A percentile compares a stretch with the other conserved stretches of the same genome.
Evolutionary conservation across 2,888 invertebrate species (phyloP).

Genomic region (Zaprionus obscuricornis): DNA sequence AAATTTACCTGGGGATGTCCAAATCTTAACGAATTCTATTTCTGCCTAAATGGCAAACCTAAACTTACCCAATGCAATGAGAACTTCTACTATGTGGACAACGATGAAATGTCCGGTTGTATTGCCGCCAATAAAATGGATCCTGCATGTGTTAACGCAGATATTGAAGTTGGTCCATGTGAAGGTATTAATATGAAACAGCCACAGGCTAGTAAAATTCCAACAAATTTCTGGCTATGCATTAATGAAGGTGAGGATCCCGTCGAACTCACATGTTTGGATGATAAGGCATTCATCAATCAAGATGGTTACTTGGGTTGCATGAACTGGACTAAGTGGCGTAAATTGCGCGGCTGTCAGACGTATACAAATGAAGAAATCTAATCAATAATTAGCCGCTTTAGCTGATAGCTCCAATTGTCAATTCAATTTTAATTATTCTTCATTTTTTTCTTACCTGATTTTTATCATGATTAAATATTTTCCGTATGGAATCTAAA

Average conservation of each 20-base stretch:
- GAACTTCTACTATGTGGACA: slow-evolving; percentile 43
- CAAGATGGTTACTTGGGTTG: slow-evolving; percentile 55
- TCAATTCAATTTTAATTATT: slow-evolving; percentile 47
- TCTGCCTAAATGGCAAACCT: slow-evolving; percentile 26
- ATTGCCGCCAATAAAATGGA: slow-evolving; percentile 28
- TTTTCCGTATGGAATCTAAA: slow-evolving; percentile 39
- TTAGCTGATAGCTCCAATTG: too few relatives aligned
- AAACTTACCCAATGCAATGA: slow-evolving; percentile 8
- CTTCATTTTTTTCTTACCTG: slow-evolving; percentile 20
- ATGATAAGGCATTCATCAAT: slow-evolving; percentile 34
- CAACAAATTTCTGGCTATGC: slow-evolving; percentile 48
- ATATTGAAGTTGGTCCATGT: slow-evolving; percentile 22
- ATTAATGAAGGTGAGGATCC: neutral
- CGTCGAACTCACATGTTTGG: slow-evolving; percentile 23
- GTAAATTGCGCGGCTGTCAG: slow-evolving; percentile 46
- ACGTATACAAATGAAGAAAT: too few relatives aligned
- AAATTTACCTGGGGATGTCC: slow-evolving; percentile 34
- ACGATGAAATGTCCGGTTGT: slow-evolving; percentile 46
- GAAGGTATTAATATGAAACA: slow-evolving; percentile 37
- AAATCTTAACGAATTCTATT: slow-evolving; percentile 26
- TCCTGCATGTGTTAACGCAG: slow-evolving; percentile 45
- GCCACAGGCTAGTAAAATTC: slow-evolving; percentile 32
- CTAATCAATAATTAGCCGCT: too few relatives aligned
- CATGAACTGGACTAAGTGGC: slow-evolving; percentile 48
- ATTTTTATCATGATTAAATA: slow-evolving; percentile 57